Conservation (phyloP, 2,797 vertebrate species). For the Enteromius trimaculatus region DNA sequence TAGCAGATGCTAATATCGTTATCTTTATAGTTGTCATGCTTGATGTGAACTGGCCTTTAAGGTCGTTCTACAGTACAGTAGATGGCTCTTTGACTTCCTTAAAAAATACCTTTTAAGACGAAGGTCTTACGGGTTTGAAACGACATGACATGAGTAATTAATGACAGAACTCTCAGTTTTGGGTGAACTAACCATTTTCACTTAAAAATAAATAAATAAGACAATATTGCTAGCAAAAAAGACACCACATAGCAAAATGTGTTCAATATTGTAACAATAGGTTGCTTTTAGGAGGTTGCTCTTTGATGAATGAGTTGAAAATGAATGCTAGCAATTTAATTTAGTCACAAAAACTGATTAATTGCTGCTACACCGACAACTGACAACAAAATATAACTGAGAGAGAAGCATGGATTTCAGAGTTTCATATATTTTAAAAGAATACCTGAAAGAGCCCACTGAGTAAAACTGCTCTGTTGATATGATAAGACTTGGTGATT, state of each 20-base stretch:
- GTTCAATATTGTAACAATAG: not conserved
- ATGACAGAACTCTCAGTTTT: no score
- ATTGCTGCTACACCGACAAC: not conserved
- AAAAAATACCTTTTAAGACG: no score
- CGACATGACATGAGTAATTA: no score
- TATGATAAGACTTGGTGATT: not conserved
- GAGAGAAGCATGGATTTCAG: not conserved
- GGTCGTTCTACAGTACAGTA: not conserved
- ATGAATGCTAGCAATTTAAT: not conserved
- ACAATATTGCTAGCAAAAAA: not conserved
- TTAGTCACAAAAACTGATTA: not conserved
- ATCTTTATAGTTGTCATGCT: no score
- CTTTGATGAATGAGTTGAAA: not conserved
- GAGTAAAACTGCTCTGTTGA: not conserved
- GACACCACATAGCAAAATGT: not conserved
- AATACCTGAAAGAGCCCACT: not conserved
- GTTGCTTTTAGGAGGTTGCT: not conserved
- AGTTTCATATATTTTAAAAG: not conserved
- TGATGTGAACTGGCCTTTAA: not conserved
- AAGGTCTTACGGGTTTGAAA: no score
- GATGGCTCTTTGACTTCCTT: no score
- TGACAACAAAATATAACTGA: not conserved
- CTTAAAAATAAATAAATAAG: conserved; percentile 4
- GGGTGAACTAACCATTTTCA: no score
- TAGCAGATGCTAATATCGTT: no score